A percentile compares a stretch with the other conserved stretches of the same genome.
Conservation (phyloP, 2,113 vertebrate species). For the Colinus virginianus region DNA sequence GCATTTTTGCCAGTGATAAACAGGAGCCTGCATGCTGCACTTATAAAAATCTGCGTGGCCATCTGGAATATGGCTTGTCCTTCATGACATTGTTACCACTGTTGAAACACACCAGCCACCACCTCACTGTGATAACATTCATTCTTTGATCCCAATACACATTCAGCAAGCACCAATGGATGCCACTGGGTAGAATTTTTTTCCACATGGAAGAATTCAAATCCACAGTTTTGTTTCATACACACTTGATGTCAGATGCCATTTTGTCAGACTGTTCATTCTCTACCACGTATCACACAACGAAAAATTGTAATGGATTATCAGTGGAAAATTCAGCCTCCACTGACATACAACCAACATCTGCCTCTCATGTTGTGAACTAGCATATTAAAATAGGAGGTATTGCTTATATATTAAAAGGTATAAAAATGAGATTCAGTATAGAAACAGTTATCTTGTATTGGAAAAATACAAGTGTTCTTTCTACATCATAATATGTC, state of each 20-base stretch:
- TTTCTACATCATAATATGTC: neutral
- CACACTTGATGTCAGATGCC: neutral
- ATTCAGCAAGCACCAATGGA: neutral
- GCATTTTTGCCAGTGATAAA: neutral
- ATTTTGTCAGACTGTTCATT: neutral
- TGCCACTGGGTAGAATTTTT: neutral
- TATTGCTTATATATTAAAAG: neutral
- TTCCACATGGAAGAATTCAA: neutral
- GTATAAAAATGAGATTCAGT: neutral
- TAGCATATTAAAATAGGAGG: neutral
- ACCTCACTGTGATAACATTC: neutral
- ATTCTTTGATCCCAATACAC: neutral
- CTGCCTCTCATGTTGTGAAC: neutral
- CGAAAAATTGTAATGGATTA: neutral
- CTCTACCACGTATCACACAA: neutral
- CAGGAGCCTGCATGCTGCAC: neutral
- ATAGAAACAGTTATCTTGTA: neutral
- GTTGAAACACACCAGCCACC: neutral
- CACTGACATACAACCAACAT: neutral
- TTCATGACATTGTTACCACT: no score
- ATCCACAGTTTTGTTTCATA: neutral
- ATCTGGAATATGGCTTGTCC: no score
- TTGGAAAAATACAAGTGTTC: neutral
- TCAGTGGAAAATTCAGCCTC: neutral
- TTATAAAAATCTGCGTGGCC: neutral